Evolutionary conservation across 2,888 invertebrate genomes (phyloP), one percentile per base, ranked within the genome.

Genomic region (Amphimallon solstitiale): DNA sequence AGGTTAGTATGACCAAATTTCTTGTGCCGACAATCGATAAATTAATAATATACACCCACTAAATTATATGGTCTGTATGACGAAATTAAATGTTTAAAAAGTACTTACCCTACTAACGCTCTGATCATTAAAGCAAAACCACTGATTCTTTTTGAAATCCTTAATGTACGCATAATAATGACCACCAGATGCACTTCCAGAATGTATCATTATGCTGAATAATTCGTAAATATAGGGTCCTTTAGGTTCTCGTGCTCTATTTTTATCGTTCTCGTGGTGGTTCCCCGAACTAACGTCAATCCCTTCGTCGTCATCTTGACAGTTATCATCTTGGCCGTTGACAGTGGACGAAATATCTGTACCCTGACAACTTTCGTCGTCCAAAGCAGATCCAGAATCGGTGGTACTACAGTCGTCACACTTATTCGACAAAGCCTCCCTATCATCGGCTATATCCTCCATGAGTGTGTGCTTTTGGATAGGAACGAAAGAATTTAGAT

Each of bases 121-220:
- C 76, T 94, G 92, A 82, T 95, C 95, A 80, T 95, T 95, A 79
- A 95, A 95, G 77, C 93, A 92, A 78, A 90, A 91, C 95, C 95
- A 95, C 72, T 90, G 87, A 67, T 89, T 87, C 61, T 86, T 89
- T 67, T 86, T 86, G 72, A 91, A 90, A 76, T 91, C 93, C 85
- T 93, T 94, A 67, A 95, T 93, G 77, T 94, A 95, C 1, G 94
- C 95, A 81, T 93, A 95, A 81, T 96, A 96, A 82, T 95, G 95
- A 0, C 95, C 95, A 19, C 94, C 94, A 14, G 91, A 90, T 0
- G 95, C 94, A 81, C 92, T 94, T 9, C 95, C 95, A 19, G 93
- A 92, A 82, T 95, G 95, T 65, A 95, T 92, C 93, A 95, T 94
- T 71, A 95, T 93, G 14, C 94, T 93, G 80, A 94, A 95, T 35